Conservation (phyloP, 2,113 vertebrate genomes). For the Daboia siamensis region DNA sequence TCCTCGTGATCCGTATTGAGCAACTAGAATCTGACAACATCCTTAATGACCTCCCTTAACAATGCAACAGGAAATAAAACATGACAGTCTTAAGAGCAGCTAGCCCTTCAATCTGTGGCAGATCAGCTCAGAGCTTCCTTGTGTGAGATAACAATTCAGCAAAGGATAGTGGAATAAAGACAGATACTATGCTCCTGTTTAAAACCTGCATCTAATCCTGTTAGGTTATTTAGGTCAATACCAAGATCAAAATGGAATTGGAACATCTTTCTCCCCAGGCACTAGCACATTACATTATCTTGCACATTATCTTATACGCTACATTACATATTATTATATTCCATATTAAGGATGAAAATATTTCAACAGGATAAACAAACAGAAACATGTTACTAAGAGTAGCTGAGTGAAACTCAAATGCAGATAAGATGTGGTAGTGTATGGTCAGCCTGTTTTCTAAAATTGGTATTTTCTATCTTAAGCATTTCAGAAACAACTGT, state of each 20-base stretch:
- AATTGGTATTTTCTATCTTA: neutral
- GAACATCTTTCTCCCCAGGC: conserved; percentile 12
- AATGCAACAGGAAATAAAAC: conserved; percentile 22
- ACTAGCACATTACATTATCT: neutral
- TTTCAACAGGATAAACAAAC: neutral
- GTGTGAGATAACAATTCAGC: neutral
- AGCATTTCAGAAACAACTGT: neutral
- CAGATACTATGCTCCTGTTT: conserved; percentile 40
- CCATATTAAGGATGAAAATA: neutral
- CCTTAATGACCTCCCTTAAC: conserved; percentile 4
- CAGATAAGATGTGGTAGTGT: neutral
- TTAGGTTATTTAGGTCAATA: conserved; percentile 66
- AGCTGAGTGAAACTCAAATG: neutral
- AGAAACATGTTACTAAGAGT: neutral
- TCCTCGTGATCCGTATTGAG: neutral
- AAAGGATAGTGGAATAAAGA: conserved; percentile 16
- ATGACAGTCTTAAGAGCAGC: neutral
- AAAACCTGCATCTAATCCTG: conserved; percentile 59
- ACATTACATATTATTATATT: neutral
- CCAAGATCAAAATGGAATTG: conserved; percentile 40
- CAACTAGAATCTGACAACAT: conserved; percentile 10
- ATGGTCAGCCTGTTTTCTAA: neutral
- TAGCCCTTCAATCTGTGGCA: neutral
- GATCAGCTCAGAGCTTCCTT: conserved; percentile 18
- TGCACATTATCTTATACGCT: neutral